Percentiles rank a stretch among this genome's conserved stretches.
phyloP scores from a whole-genome alignment of 2,113 vertebrate species.

The Lasiurus cinereus region DNA sequence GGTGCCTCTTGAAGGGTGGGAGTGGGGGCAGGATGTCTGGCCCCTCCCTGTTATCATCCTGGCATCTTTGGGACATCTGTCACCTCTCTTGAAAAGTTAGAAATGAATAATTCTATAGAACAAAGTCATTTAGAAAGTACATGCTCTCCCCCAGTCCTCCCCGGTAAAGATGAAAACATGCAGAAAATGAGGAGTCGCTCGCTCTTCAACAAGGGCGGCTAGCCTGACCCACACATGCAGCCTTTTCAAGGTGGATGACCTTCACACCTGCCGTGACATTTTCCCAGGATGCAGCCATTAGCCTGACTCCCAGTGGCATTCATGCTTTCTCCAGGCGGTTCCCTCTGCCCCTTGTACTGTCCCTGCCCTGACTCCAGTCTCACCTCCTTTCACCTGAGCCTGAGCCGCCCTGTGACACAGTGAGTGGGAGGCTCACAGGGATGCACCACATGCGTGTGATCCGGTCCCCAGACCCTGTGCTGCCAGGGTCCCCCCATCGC shows the following conservation, averaged over 20 bases:
- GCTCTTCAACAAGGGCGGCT: rapidly evolving
- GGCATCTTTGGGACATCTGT: conserved; percentile 54
- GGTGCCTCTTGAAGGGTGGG: not conserved
- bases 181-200: not conserved
- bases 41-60: not conserved
- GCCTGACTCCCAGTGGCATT: rapidly evolving
- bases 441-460: not conserved
- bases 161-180: not conserved
- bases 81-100: conserved; percentile 53
- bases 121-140: conserved; percentile 74
- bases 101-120: conserved; percentile 66
- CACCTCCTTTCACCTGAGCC: not conserved
- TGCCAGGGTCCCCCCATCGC: not conserved
- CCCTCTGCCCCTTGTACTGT: not conserved
- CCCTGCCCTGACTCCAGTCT: not conserved
- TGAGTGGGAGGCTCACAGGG: not conserved
- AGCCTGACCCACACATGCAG: not conserved
- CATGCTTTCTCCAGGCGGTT: not conserved
- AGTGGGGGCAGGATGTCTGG: not conserved
- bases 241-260: not conserved
- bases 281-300: not conserved
- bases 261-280: rapidly evolving
- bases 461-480: rapidly evolving
- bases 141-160: not conserved
- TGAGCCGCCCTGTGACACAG: not conserved